Percentiles rank a stretch among this genome's conserved stretches.
These are phyloP conservation scores for Camponotus pennsylvanicus DNA, from an alignment of 1,140 invertebrate species.

Conservation along the genomic window DNA sequence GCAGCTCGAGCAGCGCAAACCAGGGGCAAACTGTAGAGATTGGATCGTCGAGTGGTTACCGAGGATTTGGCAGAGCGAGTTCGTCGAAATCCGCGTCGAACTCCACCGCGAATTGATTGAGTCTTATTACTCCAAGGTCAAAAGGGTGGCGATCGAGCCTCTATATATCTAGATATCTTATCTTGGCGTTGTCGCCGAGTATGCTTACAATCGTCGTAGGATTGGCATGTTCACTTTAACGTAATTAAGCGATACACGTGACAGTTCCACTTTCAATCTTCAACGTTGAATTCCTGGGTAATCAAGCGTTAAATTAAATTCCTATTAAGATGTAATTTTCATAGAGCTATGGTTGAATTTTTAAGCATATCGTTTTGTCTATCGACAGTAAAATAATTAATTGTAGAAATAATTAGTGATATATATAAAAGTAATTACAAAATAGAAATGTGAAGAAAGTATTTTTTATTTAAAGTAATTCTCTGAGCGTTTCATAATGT, in stretches of 20 bases:
- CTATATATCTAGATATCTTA: neutral
- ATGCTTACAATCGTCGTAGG: neutral
- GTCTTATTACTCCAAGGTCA: constrained; percentile 12
- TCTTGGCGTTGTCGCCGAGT: neutral
- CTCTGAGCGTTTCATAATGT: neutral
- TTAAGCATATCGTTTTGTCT: neutral
- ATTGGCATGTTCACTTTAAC: neutral
- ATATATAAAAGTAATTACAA: neutral
- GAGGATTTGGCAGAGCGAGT: neutral
- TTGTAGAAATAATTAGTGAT: neutral
- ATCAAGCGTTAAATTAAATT: constrained; percentile 12
- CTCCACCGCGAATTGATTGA: constrained; percentile 18
- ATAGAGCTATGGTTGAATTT: neutral
- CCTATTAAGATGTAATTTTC: neutral
- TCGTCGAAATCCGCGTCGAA: constrained; percentile 23
- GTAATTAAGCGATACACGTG: neutral
- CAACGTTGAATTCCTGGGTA: neutral
- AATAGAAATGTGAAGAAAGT: neutral
- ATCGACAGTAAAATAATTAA: neutral
- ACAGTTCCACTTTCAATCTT: neutral
- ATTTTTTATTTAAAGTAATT: neutral
- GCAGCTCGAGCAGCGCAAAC: constrained; percentile 6
- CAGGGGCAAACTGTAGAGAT: constrained; percentile 27
- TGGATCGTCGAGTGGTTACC: constrained; percentile 42
- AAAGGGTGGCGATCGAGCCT: neutral